Evolutionary conservation across 1,140 invertebrate genomes (phyloP).

Genomic region (Cotesia glomerata): DNA sequence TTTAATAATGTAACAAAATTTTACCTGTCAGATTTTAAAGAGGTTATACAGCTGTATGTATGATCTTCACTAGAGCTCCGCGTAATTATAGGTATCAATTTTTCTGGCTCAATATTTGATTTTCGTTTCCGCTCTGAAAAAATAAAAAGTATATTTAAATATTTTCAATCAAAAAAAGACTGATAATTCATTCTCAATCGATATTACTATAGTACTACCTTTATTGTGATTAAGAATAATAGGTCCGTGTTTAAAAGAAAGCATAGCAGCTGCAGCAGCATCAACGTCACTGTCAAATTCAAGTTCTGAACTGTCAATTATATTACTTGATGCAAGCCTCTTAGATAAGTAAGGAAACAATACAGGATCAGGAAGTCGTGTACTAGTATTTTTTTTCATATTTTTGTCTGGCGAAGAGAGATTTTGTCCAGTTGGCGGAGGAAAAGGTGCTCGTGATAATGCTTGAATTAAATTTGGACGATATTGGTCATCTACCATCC

Average conservation of each 20-base stretch:
- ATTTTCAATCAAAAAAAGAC: constrained; percentile 28
- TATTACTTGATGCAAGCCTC: constrained; percentile 67
- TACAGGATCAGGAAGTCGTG: constrained; percentile 71
- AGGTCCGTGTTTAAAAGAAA: constrained; percentile 78
- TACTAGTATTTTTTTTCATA: constrained; percentile 48
- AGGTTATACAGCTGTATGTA: constrained; percentile 70
- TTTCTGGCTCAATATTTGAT: constrained; percentile 48
- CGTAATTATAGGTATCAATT: constrained; percentile 70
- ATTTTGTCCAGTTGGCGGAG: constrained; percentile 68
- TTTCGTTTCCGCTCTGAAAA: constrained; percentile 54
- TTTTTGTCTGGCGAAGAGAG: constrained; percentile 53
- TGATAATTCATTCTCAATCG: background rate
- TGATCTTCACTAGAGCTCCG: constrained; percentile 80
- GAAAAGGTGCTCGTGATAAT: constrained; percentile 81
- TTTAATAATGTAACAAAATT: background rate
- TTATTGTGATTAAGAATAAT: constrained; percentile 63
- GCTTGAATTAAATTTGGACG: constrained; percentile 85
- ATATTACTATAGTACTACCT: constrained; percentile 48
- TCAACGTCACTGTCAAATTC: constrained; percentile 76
- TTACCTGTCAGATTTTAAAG: constrained; percentile 56
- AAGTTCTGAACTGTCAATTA: constrained; percentile 55
- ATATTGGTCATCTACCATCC: constrained; percentile 92
- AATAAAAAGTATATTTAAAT: constrained; percentile 5
- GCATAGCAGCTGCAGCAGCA: constrained; percentile 80
- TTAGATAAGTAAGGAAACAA: constrained; percentile 80